Evolutionary conservation across 2,888 invertebrate genomes (phyloP), one percentile per base, ranked within the genome.

Genomic region (Habroteleia sp.): DNA sequence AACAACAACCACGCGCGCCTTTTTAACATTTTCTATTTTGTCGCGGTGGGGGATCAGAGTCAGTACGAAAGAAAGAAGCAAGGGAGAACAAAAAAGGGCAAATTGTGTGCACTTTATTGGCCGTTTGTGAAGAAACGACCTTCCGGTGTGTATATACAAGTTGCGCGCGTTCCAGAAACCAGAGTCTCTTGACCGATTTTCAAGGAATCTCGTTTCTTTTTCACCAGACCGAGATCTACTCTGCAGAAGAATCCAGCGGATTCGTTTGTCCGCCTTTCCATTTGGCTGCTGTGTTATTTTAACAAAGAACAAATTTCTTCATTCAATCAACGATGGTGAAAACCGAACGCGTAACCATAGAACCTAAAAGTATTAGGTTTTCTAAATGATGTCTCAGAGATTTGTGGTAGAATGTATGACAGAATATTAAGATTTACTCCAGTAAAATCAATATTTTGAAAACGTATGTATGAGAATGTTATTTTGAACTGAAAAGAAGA

Each of bases 181-280:
- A 27, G 50, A 62, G 72, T 72, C 76, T 72, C 76, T 76, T 76
- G 76, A 76, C 76, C 76, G 76, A 76, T 76, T 68, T 76, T 48
- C 58, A 42, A 29, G 52, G 72, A 41, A 58, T 63, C 76, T 76
- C 41, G 39, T 71, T 72, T 60, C 58, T n/a, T 76, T 69, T 68
- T 63, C 65, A 71, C 54, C 60, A 31, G 20, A 65, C 65, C 23
- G 25, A 56, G 46, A 41, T 54, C 54, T 13, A 31, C 63, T 42
- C 54, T 14, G 46, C 10, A 48, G 17, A 50, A 65, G 44, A 58
- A 65, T 14, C 63, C 16, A 16, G 42, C 10, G 41, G 14, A 56
- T 63, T 29, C 52, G 41, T 42, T 41, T 27, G 27, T 35, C 58
- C 35, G 44, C 58, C 11, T 35, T 56, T 37, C 42, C 42, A 17